Evolutionary conservation across 92 coral and sea anemone genomes (phyloP).

Genomic region (Palythoa heliodiscus): DNA sequence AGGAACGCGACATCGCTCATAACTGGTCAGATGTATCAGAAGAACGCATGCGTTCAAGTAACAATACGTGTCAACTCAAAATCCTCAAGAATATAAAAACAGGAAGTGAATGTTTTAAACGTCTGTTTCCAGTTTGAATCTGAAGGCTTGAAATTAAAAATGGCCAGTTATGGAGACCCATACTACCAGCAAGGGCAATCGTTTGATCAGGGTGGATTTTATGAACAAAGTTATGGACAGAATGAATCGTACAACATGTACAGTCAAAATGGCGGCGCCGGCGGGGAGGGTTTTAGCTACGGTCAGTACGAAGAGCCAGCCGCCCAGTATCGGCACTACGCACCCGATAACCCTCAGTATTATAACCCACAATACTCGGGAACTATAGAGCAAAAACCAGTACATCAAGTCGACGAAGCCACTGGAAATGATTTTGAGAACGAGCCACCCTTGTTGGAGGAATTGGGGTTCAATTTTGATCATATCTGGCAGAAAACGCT

Average conservation of each 20-base stretch:
- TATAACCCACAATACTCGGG: slow-evolving; percentile 60
- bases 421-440: slow-evolving; percentile 87
- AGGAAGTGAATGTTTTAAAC: not conserved
- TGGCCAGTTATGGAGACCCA: slow-evolving; percentile 65
- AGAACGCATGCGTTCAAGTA: slow-evolving; percentile 8
- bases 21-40: not conserved
- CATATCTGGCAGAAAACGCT: slow-evolving; percentile 96
- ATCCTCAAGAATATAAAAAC: not conserved
- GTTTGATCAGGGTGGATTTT: slow-evolving; percentile 91
- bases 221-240: slow-evolving; percentile 73
- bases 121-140: not conserved
- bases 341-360: slow-evolving; percentile 60
- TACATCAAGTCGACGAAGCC: slow-evolving; percentile 83
- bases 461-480: slow-evolving; percentile 94
- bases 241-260: slow-evolving; percentile 39
- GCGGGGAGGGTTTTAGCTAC: slow-evolving; percentile 21
- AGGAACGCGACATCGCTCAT: not conserved
- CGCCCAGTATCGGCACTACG: slow-evolving; percentile 63
- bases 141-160: slow-evolving; percentile 2
- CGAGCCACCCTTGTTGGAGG: slow-evolving; percentile 94
- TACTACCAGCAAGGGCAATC: slow-evolving; percentile 69
- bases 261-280: slow-evolving; percentile 36
- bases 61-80: slow-evolving; percentile 37
- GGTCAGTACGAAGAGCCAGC: slow-evolving; percentile 58
- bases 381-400: slow-evolving; percentile 52